These are phyloP conservation scores for Pecten maximus DNA, from an alignment of 2,888 invertebrate genomes.

Conservation along the genomic window DNA sequence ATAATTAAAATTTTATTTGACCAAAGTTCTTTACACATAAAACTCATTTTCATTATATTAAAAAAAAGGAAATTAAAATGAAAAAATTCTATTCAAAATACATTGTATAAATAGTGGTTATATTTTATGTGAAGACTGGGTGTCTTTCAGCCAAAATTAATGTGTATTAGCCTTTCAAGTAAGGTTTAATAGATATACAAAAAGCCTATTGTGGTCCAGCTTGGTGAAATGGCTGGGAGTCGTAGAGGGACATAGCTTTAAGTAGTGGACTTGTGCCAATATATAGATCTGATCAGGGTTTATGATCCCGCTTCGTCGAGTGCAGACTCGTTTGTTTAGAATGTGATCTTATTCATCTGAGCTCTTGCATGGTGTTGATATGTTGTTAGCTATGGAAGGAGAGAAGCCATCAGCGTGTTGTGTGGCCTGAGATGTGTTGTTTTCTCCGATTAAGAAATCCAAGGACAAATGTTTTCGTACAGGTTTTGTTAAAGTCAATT, in stretches of 20 bases:
- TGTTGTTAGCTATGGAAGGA: slow-evolving; percentile 26
- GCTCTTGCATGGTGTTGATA: slow-evolving; percentile 26
- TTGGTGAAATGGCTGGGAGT: not conserved
- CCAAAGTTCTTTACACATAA: not conserved
- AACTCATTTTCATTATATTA: not conserved
- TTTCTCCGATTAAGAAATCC: not conserved
- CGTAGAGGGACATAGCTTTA: not conserved
- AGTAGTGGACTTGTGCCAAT: slow-evolving; percentile 20
- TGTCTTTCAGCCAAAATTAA: not conserved
- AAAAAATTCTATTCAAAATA: not conserved
- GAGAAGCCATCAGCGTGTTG: not conserved
- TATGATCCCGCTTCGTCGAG: slow-evolving; percentile 2
- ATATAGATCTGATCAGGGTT: slow-evolving; percentile 11
- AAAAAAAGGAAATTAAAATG: not conserved
- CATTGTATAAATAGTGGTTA: not conserved
- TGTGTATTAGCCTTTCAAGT: slow-evolving; percentile 4
- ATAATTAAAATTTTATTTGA: not conserved
- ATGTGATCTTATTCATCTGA: slow-evolving; percentile 11
- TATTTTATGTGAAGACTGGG: not conserved
- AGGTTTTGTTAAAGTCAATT: not conserved
- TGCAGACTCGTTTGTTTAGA: slow-evolving; percentile 31
- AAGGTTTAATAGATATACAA: not conserved
- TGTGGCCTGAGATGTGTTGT: not conserved
- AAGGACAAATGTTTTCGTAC: not conserved
- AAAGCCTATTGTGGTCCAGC: slow-evolving; percentile 7